These are phyloP conservation scores for Eudorcas thomsonii DNA, from an alignment of 2,113 vertebrate species.

Conservation along the genomic window DNA sequence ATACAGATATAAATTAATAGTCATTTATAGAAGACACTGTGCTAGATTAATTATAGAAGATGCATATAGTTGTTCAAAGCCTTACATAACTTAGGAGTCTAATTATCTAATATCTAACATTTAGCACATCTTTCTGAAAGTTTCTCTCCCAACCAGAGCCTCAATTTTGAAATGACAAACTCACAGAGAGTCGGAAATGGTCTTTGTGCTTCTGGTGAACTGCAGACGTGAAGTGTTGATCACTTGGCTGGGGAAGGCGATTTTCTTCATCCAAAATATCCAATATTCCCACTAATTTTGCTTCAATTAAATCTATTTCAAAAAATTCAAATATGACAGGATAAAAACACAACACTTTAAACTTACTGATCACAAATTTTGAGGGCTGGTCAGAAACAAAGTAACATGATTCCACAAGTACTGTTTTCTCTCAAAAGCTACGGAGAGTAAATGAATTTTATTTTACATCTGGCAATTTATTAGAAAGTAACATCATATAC, in stretches of 20 bases:
- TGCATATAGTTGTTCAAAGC: neutral
- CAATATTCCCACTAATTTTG: slow-evolving; percentile 92
- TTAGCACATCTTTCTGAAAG: neutral
- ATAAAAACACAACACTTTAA: slow-evolving; percentile 35
- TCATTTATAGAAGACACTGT: neutral
- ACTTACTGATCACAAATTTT: neutral
- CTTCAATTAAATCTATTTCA: slow-evolving; percentile 94
- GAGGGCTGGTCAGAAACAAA: neutral
- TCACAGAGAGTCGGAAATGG: slow-evolving; percentile 96
- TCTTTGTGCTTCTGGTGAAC: slow-evolving; percentile 96
- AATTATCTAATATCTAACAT: neutral
- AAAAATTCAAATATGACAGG: neutral
- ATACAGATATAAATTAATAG: neutral
- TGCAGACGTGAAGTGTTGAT: slow-evolving; percentile 94
- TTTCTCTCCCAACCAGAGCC: neutral
- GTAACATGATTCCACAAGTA: neutral
- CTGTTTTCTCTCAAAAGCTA: neutral
- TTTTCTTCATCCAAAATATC: slow-evolving; percentile 99
- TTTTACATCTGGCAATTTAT: neutral
- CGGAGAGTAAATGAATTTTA: neutral
- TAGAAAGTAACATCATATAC: neutral
- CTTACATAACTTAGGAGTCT: neutral
- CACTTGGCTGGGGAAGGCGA: slow-evolving; percentile 95
- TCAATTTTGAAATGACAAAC: slow-evolving; percentile 58
- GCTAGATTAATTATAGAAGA: neutral